Percentiles rank a stretch among this genome's conserved stretches.
Evolutionary conservation across 2,888 invertebrate species (phyloP).

Genomic region (Caenorhabditis sp.): DNA sequence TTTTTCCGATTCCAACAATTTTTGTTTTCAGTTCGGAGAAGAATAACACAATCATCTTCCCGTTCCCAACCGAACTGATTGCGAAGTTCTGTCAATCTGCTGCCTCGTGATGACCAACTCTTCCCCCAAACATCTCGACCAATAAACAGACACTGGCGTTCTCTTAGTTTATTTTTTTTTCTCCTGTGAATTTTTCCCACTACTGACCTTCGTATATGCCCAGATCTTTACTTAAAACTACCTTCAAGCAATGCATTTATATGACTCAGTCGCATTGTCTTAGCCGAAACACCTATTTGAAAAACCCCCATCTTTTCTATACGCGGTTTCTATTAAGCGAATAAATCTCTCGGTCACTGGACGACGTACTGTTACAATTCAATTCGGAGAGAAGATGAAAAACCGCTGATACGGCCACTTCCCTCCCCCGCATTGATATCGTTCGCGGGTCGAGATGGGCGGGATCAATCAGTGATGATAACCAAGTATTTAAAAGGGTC

Average conservation of each 20-base stretch:
- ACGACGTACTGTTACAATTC: conserved; percentile 47
- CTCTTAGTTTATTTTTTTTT: conserved; percentile 5
- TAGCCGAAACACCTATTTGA: conserved; percentile 23
- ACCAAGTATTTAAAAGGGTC: conserved; percentile 25
- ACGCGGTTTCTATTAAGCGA: conserved; percentile 60
- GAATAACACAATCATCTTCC: conserved; percentile 97
- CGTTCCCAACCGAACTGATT: conserved; percentile 88
- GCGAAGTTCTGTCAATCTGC: conserved; percentile 52
- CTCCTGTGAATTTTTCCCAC: conserved; percentile 50
- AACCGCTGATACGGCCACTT: conserved; percentile 28
- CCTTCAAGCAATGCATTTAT: conserved; percentile 34
- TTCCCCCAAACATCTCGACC: conserved; percentile 43
- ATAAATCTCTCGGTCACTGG: conserved; percentile 56
- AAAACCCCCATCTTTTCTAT: conserved; percentile 47
- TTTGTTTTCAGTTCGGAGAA: conserved; percentile 88
- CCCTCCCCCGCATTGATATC: conserved; percentile 29
- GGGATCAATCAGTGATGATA: conserved; percentile 19
- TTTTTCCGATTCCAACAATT: not conserved
- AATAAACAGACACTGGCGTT: conserved; percentile 16
- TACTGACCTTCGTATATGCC: too few species aligned
- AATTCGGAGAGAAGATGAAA: conserved; percentile 37
- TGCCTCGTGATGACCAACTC: conserved; percentile 39
- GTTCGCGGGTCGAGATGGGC: conserved; percentile 35
- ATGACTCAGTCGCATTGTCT: conserved; percentile 47
- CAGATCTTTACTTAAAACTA: too few species aligned